Percentiles rank a stretch among this genome's conserved stretches.
Conservation (phyloP, 2,113 vertebrate species). For the Mobula hypostoma region DNA sequence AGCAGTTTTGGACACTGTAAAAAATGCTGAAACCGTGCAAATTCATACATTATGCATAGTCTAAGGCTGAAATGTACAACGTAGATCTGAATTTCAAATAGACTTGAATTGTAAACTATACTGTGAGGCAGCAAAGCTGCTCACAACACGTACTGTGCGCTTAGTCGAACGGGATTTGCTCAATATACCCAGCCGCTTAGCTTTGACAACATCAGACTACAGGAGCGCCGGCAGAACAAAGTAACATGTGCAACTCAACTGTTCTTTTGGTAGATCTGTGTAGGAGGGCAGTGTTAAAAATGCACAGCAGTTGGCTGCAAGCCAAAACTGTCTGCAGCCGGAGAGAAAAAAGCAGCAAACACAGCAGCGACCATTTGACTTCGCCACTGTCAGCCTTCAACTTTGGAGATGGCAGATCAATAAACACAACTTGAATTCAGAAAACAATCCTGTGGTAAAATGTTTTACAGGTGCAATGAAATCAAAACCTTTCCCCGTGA, state of each 20-base stretch:
- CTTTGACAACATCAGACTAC: background rate
- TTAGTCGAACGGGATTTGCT: background rate
- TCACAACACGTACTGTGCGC: background rate
- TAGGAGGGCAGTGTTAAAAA: background rate
- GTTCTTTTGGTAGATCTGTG: background rate
- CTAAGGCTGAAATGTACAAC: background rate
- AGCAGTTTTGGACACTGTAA: no score
- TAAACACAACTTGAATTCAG: background rate
- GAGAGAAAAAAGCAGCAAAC: background rate
- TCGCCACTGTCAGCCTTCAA: background rate
- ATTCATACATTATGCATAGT: background rate
- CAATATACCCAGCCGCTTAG: background rate
- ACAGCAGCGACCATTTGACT: background rate
- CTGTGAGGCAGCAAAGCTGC: background rate
- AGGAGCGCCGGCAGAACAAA: background rate
- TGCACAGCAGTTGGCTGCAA: background rate
- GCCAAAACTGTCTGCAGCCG: background rate
- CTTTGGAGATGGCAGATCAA: background rate
- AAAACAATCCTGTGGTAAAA: background rate
- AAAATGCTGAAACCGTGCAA: no score
- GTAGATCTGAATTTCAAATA: background rate
- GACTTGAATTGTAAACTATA: background rate
- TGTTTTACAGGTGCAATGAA: background rate
- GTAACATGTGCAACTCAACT: background rate
- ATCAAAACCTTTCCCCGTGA: background rate